Percentiles rank a stretch among this genome's conserved stretches.
phyloP scores from a whole-genome alignment of 2,888 invertebrate genomes.

The Eupeodes luniger region DNA sequence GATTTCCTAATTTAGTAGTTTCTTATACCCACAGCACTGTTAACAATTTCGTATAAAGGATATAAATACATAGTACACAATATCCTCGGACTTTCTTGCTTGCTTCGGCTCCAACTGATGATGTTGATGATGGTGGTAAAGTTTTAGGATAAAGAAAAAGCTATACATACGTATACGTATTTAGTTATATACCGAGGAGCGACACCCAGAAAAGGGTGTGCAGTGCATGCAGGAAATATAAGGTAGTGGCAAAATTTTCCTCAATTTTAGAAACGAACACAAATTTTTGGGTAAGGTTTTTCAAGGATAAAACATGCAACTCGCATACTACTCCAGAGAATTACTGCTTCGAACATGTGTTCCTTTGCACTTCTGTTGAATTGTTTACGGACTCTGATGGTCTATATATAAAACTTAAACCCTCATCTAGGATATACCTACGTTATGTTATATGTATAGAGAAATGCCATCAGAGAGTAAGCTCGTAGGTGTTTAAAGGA shows the following conservation, averaged over 20 bases:
- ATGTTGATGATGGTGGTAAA: conserved; percentile 45
- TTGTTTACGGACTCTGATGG: conserved; percentile 53
- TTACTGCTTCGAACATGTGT: conserved; percentile 66
- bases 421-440: background rate
- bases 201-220: background rate
- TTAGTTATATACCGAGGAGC: background rate
- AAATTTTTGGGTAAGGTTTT: conserved; percentile 34
- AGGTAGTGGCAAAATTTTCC: conserved; percentile 34
- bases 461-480: background rate
- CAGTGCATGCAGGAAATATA: background rate
- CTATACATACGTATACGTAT: too few species aligned
- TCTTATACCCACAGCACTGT: conserved; percentile 2
- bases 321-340: conserved; percentile 38
- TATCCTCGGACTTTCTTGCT: conserved; percentile 31
- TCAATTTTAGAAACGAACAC: conserved; percentile 29
- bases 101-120: background rate
- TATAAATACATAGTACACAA: conserved; percentile 12
- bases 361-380: conserved; percentile 53
- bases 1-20: too few species aligned
- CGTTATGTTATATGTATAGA: background rate
- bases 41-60: background rate
- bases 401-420: conserved; percentile 46
- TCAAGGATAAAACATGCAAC: conserved; percentile 49
- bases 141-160: conserved; percentile 36
- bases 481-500: too few species aligned